These are phyloP conservation scores for Dicyrtomina minuta DNA, from an alignment of 2,888 invertebrate genomes.

Conservation along the genomic window DNA sequence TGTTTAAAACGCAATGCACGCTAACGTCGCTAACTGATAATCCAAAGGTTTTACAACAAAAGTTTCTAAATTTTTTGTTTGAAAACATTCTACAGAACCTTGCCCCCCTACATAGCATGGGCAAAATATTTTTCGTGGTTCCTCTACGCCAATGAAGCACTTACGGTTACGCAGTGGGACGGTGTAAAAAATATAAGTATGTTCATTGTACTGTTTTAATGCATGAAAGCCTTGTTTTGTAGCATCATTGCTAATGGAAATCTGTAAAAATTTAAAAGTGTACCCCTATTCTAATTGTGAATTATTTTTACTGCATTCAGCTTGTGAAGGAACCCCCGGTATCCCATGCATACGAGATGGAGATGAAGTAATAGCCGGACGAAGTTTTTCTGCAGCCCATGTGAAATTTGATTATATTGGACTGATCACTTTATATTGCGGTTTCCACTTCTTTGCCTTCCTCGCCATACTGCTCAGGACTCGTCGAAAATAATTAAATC, in stretches of 20 bases:
- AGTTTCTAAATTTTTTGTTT: too few relatives aligned
- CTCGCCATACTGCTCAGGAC: slow-evolving; percentile 62
- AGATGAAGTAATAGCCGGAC: slow-evolving; percentile 69
- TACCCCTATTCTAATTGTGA: too few relatives aligned
- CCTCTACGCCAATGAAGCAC: slow-evolving; percentile 84
- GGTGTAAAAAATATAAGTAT: slow-evolving; percentile 70
- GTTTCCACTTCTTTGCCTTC: slow-evolving; percentile 72
- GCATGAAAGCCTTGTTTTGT: background rate
- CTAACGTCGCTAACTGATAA: too few relatives aligned
- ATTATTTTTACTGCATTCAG: too few relatives aligned
- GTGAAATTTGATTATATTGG: slow-evolving; percentile 68
- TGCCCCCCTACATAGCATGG: slow-evolving; percentile 81
- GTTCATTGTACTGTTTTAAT: too few relatives aligned
- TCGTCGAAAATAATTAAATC: slow-evolving; percentile 33
- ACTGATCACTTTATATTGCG: slow-evolving; percentile 66
- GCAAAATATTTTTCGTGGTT: slow-evolving; percentile 91
- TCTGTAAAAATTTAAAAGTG: background rate
- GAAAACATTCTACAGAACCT: slow-evolving; percentile 65
- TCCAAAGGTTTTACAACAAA: too few relatives aligned
- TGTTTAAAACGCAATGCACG: background rate
- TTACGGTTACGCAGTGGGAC: slow-evolving; percentile 85
- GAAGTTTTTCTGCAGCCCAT: slow-evolving; percentile 68
- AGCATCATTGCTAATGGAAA: background rate
- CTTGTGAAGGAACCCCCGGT: slow-evolving; percentile 65
- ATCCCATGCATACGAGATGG: slow-evolving; percentile 74